Evolutionary conservation across 53 echinoderm and acorn worm genomes (phyloP), one percentile per base, ranked within the genome.

Genomic region (Crossaster papposus): DNA sequence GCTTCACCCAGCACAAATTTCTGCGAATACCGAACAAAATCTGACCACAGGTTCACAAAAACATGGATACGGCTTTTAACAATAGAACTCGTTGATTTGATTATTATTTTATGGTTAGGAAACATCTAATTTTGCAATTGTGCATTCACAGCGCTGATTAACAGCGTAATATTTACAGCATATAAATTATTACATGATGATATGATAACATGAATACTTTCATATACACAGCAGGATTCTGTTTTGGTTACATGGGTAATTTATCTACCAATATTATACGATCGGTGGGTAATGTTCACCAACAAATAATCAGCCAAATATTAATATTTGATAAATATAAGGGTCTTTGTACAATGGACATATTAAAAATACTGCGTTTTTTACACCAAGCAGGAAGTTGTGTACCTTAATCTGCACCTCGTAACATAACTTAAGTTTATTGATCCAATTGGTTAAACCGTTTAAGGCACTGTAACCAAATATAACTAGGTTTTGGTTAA

Each of bases 101-200:
- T 74, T 35, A 35, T 74, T 13, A 17, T 74, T 74, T 35, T 74
- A 20, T 51, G 36, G 15, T 3, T 26, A 79, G 53, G 54, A 80
- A 54, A 55, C 11, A 50, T 9, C 23, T 14, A 52, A 55, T 18
- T 54, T 54, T 54, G 30, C 32, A 8, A 30, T 30, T 30, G 54
- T 31, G 26, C n/a, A 15, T 78, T 12, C 54, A 52, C 30, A 37
- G 38, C 26, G 52, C 51, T 84, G 71, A 51, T 83, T 28, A 35
- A 82, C 82, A 70, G 82, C 82, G 68, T 30, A 30, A 85, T 87
- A 64, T 52, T 44, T 77, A 87, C 87, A 87, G 87, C 87, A 28
- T 68, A 75, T 87, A 58, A 84, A 84, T 84, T 54, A 54, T 36
- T 44, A 76, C 77, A 76, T 36, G 87, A 87, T 62, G 74, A 87